phyloP scores from a whole-genome alignment of 2,888 invertebrate species.

The Hetaerina titia region DNA sequence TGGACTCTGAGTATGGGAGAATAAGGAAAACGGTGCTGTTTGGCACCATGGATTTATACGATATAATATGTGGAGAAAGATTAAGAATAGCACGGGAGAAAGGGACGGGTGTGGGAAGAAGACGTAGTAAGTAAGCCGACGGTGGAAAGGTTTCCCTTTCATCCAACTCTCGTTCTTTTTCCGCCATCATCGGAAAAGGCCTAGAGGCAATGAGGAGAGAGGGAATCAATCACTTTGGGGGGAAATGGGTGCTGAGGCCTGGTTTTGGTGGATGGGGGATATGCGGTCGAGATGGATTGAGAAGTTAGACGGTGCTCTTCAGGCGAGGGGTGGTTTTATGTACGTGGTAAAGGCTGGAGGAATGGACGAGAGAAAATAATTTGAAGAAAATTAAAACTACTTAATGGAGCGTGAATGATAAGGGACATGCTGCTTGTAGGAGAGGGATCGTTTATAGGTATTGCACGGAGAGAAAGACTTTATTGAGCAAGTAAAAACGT shows the following conservation, averaged over 20 bases:
- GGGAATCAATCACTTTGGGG: constrained; percentile 51
- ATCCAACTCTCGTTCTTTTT: background rate
- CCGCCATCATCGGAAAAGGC: background rate
- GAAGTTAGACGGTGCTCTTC: background rate
- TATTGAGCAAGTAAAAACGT: too few relatives aligned
- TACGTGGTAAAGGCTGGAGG: background rate
- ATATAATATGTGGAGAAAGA: background rate
- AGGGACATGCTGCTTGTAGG: background rate
- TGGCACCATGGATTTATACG: background rate
- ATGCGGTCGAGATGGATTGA: background rate
- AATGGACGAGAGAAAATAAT: background rate
- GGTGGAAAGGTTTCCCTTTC: background rate
- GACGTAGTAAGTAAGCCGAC: background rate
- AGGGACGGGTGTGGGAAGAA: background rate
- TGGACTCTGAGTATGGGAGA: background rate
- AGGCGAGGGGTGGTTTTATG: background rate
- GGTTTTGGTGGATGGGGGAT: background rate
- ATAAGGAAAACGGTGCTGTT: background rate
- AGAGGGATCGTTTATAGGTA: background rate
- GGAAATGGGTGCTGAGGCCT: background rate
- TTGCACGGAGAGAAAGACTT: too few relatives aligned
- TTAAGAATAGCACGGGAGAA: background rate
- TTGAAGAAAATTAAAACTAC: background rate
- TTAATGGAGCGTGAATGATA: background rate
- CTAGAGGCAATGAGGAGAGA: background rate